Evolutionary conservation across 2,113 vertebrate species (phyloP).

Genomic region (Pheucticus melanocephalus): DNA sequence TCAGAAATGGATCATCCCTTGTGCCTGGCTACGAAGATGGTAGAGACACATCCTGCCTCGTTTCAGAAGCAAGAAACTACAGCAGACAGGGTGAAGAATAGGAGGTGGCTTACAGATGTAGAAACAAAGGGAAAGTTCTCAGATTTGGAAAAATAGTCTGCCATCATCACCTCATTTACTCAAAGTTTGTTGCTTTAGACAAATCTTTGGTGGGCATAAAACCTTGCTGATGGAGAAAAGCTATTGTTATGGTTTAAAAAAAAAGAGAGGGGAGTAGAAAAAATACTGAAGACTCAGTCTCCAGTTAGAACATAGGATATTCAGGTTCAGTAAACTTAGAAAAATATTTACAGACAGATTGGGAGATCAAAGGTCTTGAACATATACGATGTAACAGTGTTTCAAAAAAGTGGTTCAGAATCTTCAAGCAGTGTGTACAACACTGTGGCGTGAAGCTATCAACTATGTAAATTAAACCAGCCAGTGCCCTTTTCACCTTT

Average conservation of each 20-base stretch:
- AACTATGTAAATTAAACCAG: not conserved
- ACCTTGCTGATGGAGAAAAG: not conserved
- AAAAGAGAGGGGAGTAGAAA: not conserved
- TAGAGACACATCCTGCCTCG: not conserved
- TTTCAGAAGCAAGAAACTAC: not conserved
- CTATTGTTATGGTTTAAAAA: not conserved
- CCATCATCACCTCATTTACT: not conserved
- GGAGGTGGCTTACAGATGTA: not conserved
- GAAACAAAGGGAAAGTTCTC: not conserved
- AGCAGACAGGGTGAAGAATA: not conserved
- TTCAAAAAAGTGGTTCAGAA: not conserved
- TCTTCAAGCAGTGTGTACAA: not conserved
- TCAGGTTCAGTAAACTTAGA: not conserved
- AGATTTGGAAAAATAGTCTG: not conserved
- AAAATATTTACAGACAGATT: not conserved
- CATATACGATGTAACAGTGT: not conserved
- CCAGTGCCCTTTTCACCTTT: not conserved
- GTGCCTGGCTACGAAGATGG: not conserved
- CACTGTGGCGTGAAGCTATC: not conserved
- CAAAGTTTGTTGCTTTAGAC: not conserved
- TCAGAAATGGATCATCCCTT: not conserved
- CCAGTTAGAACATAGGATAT: not conserved
- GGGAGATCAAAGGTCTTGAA: not conserved
- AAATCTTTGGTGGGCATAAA: not conserved
- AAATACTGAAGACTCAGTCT: not conserved